A percentile compares a stretch with the other conserved stretches of the same genome.
These are phyloP conservation scores for Cyprichromis sp. DNA, from an alignment of 2,113 vertebrate genomes.

Conservation along the genomic window DNA sequence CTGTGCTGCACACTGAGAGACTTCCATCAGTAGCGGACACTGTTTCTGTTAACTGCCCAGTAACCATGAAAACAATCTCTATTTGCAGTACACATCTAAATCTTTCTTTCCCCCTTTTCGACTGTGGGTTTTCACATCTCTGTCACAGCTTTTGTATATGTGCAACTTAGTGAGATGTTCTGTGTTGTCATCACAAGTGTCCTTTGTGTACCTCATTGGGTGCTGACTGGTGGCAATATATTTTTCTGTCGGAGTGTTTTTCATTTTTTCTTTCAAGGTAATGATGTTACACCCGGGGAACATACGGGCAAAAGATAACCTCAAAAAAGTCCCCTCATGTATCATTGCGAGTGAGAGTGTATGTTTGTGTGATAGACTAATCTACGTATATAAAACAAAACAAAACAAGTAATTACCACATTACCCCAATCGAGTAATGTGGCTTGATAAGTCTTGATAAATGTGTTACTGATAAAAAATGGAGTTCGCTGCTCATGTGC, in stretches of 20 bases:
- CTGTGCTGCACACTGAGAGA: not conserved
- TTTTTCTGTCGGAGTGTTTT: not conserved
- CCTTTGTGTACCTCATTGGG: not conserved
- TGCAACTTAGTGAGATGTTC: not conserved
- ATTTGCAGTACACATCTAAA: not conserved
- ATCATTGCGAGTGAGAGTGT: not conserved
- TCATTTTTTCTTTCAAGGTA: accelerated
- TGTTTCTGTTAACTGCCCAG: not conserved
- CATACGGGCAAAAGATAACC: not conserved
- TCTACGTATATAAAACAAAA: not conserved
- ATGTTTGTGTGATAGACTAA: no score
- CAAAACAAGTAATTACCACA: not conserved
- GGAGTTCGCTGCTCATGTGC: not conserved
- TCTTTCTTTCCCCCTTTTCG: not conserved
- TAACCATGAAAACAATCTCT: not conserved
- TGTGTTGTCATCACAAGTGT: not conserved
- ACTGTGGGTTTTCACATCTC: not conserved
- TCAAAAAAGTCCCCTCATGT: not conserved
- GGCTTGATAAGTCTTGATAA: not conserved
- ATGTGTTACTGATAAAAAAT: not conserved
- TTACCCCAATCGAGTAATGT: not conserved
- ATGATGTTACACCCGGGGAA: not conserved
- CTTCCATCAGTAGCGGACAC: not conserved
- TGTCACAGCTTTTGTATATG: not conserved
- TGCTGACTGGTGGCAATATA: not conserved